These are phyloP conservation scores for Oenanthe oenanthe DNA, from an alignment of 2,113 vertebrate species.

Conservation along the genomic window DNA sequence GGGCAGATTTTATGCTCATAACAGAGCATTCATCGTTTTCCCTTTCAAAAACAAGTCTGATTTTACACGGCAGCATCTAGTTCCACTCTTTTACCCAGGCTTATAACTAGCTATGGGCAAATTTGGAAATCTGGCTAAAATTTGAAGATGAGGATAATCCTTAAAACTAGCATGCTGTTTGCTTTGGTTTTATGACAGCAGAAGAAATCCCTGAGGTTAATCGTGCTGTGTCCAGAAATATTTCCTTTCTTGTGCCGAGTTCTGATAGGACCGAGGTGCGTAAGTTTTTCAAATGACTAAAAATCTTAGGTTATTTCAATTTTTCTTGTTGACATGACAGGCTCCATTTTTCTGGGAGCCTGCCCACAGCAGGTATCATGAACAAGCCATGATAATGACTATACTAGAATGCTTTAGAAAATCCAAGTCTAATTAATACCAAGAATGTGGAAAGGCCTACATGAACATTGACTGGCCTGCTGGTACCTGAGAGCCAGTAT, in stretches of 20 bases:
- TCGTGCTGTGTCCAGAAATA: background rate
- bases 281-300: background rate
- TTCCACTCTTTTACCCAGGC: background rate
- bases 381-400: background rate
- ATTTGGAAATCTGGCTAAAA: background rate
- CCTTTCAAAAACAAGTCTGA: background rate
- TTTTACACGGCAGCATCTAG: background rate
- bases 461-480: background rate
- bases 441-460: background rate
- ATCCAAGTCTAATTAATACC: background rate
- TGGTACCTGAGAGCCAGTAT: no score
- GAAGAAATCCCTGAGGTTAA: background rate
- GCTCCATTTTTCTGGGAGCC: background rate
- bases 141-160: background rate
- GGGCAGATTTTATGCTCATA: background rate
- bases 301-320: background rate
- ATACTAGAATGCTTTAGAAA: background rate
- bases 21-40: background rate
- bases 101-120: background rate
- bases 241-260: background rate
- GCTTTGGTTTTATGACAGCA: background rate
- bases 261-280: background rate
- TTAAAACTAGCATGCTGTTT: background rate
- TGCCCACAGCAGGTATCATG: background rate
- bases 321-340: background rate